phyloP scores from a whole-genome alignment of 1,140 invertebrate genomes.

The Musca vetustissima region DNA sequence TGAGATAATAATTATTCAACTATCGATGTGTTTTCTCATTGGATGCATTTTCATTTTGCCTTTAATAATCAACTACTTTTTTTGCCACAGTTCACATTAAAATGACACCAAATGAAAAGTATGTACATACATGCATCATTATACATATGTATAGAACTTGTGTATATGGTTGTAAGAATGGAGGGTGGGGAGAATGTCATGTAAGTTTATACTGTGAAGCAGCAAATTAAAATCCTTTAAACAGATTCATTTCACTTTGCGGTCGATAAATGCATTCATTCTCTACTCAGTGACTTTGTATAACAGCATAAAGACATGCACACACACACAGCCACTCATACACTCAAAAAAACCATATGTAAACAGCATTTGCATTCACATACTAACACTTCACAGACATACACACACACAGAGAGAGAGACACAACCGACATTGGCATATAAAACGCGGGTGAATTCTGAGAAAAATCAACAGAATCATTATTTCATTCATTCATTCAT shows the following conservation, averaged over 20 bases:
- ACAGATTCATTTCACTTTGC: conserved; percentile 55
- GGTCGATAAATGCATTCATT: conserved; percentile 46
- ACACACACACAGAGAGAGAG: not conserved
- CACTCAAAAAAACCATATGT: no score
- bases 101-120: no score
- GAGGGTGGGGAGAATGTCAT: no score
- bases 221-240: conserved; percentile 52
- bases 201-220: not conserved
- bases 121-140: no score
- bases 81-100: no score
- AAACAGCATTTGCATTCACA: not conserved
- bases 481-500: conserved; percentile 17
- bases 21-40: no score
- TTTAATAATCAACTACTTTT: no score
- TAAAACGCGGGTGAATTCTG: conserved; percentile 1
- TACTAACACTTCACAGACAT: no score
- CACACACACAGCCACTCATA: not conserved
- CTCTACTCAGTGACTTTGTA: not conserved
- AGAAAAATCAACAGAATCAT: conserved; percentile 17
- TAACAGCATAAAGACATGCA: conserved; percentile 28
- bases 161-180: no score
- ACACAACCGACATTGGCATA: not conserved
- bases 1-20: no score
- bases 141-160: no score
- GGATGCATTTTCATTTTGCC: no score